phyloP scores from a whole-genome alignment of 2,113 vertebrate genomes.

The Mobula hypostoma region DNA sequence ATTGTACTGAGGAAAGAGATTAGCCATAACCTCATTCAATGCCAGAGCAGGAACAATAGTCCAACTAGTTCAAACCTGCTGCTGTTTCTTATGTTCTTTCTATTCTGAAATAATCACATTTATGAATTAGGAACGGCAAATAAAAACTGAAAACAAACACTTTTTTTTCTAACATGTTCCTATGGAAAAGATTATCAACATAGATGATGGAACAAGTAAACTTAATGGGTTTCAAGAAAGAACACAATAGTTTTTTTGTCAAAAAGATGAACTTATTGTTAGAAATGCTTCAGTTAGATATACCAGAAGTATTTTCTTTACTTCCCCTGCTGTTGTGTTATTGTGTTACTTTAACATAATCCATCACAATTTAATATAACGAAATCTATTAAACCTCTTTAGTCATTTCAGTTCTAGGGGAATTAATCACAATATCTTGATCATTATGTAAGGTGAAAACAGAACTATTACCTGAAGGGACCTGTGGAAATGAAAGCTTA shows the following conservation, averaged over 20 bases:
- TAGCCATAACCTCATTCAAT: too few relatives aligned
- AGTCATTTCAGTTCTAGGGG: not conserved
- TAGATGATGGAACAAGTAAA: not conserved
- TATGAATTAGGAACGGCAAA: not conserved
- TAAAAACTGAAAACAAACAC: not conserved
- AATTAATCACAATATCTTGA: not conserved
- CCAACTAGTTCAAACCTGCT: too few relatives aligned
- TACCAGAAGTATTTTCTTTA: not conserved
- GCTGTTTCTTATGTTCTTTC: too few relatives aligned
- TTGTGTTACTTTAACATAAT: not conserved
- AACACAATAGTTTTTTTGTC: not conserved
- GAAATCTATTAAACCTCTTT: not conserved
- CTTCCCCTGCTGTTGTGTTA: not conserved
- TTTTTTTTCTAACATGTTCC: not conserved
- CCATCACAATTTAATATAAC: not conserved
- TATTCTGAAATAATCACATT: not conserved
- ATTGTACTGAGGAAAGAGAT: too few relatives aligned
- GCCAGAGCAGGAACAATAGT: too few relatives aligned
- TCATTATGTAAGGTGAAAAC: not conserved
- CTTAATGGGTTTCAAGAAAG: not conserved
- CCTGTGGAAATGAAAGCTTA: not conserved
- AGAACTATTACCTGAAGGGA: not conserved
- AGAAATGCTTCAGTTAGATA: not conserved
- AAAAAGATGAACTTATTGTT: not conserved
- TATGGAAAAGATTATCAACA: not conserved